Conservation (phyloP, 2,113 vertebrate genomes). For the Ailuropoda melanoleuca region DNA sequence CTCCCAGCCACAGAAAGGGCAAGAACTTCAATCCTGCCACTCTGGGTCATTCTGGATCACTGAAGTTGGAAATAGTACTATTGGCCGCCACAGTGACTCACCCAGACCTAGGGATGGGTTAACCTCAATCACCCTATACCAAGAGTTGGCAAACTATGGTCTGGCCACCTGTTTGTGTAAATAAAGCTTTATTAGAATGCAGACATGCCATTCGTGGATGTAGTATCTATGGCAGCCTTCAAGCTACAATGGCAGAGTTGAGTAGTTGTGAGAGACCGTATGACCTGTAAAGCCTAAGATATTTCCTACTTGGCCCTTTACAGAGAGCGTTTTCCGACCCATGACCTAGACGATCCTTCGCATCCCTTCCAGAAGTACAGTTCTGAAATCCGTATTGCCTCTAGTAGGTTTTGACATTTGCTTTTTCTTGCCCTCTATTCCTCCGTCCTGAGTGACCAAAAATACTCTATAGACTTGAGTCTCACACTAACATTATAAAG, state of each 20-base stretch:
- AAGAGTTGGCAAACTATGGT: background rate
- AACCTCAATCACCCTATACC: background rate
- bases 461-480: background rate
- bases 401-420: background rate
- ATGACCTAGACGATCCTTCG: background rate
- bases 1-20: background rate
- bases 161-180: background rate
- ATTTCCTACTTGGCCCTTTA: background rate
- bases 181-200: background rate
- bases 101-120: background rate
- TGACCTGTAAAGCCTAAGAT: background rate
- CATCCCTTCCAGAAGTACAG: background rate
- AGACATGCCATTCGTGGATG: background rate
- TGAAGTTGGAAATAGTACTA: background rate
- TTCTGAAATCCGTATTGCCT: background rate
- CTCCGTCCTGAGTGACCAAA: background rate
- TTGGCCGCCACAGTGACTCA: background rate
- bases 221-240: background rate
- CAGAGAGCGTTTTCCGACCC: background rate
- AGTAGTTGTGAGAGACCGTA: too few species aligned
- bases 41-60: background rate
- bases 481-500: background rate
- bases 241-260: accelerated
- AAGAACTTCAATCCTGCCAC: background rate
- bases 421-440: background rate